Evolutionary conservation across 2,888 invertebrate genomes (phyloP), one percentile per base, ranked within the genome.

Genomic region (Empis livida): DNA sequence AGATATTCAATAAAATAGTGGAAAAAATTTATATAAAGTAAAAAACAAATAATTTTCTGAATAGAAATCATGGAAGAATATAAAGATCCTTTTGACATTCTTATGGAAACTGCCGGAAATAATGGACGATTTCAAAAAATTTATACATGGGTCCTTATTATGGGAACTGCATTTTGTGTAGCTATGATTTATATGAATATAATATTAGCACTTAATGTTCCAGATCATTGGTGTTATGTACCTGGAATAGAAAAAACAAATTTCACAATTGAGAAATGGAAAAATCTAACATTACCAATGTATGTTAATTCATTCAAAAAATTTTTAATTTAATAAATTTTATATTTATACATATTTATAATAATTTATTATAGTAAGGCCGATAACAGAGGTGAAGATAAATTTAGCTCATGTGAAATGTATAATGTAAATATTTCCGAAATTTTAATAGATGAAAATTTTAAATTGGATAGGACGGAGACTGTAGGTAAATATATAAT

Each of bases 191-290:
- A 73, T 54, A 71, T 75, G 64, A 76, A 73, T 56, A 64, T 73
- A 10, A 70, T 77, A 31, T 61, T 78, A 55, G 72, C 74, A 17
- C 58, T 78, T 46, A 71, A 73, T 48, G 70, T 73, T 43, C 77
- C 77, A 5, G 72, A 76, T 42, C 77, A 78, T 59, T 76, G 75
- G 74, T 78, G 78, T 53, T 61, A 64, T 44, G 74, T 77, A 15
- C 72, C 75, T 2, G 75, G 76, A 23, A 60, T 70, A 43, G 68
- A 72, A 41, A 51, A 52, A 5, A 71, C 71, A 13, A 73, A 74
- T 59, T 65, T 67, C 38, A 67, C 73, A 1, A 13, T 66, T 10
- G 67, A 70, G 8, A 60, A 73, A 52, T 78, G 78, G 76, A 72
- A 71, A 50, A 59, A 62, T 31, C 48, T 75, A 10, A 74, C 75